Evolutionary conservation across 1,140 invertebrate genomes (phyloP).

Genomic region (Solen grandis): DNA sequence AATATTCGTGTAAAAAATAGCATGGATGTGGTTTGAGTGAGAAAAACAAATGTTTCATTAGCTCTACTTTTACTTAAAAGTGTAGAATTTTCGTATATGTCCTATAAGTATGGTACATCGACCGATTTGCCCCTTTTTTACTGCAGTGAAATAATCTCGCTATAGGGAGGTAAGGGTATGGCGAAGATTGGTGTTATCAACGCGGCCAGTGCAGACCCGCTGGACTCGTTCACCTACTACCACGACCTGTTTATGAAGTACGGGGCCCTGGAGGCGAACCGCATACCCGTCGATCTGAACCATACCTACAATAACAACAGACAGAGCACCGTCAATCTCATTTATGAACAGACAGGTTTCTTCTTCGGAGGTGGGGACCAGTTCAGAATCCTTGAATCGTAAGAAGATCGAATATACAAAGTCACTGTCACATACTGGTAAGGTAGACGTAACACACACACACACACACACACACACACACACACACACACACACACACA

Average conservation of each 20-base stretch:
- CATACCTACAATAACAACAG: constrained; percentile 51
- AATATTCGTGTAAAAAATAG: too few species aligned
- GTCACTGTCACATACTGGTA: too few species aligned
- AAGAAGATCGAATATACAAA: too few species aligned
- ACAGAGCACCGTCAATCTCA: constrained; percentile 56
- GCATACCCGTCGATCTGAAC: constrained; percentile 61
- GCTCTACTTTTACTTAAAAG: not conserved
- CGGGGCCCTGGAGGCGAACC: constrained; percentile 54
- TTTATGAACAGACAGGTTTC: constrained; percentile 72
- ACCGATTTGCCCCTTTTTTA: too few species aligned
- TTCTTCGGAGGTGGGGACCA: constrained; percentile 77
- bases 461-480: too few species aligned
- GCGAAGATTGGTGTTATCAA: constrained; percentile 69
- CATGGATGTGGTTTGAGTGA: too few species aligned
- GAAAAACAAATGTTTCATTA: not conserved
- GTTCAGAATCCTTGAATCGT: constrained; percentile 66
- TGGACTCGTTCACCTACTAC: constrained; percentile 58
- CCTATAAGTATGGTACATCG: too few species aligned
- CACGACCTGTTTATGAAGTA: constrained; percentile 59
- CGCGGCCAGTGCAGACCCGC: constrained; percentile 60
- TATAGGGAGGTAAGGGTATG: constrained; percentile 65
- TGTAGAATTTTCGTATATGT: too few species aligned
- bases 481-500: too few species aligned
- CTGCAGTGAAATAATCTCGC: too few species aligned
- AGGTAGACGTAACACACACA: too few species aligned